Evolutionary conservation across 2,888 invertebrate species (phyloP).

Genomic region (Eustalomyia histrio): DNA sequence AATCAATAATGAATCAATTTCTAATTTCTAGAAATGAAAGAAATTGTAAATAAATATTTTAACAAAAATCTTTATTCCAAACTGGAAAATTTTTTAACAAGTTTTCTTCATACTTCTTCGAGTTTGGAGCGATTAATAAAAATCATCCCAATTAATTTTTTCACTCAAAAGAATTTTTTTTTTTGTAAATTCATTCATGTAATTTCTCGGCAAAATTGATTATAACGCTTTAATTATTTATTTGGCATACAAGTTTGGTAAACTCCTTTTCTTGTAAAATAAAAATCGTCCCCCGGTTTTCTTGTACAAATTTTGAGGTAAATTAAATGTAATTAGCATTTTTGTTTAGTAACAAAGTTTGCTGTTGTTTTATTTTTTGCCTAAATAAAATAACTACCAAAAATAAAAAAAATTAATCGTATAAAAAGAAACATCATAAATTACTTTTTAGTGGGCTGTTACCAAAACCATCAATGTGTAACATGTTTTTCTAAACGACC

Average conservation of each 20-base stretch:
- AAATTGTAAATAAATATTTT: too few species aligned
- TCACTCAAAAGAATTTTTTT: too few species aligned
- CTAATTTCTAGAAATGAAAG: too few species aligned
- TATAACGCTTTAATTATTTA: too few species aligned
- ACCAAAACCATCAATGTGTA: slow-evolving; percentile 61
- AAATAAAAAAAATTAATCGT: background rate
- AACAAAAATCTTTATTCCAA: too few species aligned
- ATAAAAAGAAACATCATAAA: background rate
- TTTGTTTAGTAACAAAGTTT: background rate
- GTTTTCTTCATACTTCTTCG: too few species aligned
- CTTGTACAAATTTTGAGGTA: background rate
- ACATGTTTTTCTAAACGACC: slow-evolving; percentile 56
- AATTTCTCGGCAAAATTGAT: too few species aligned
- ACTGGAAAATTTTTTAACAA: too few species aligned
- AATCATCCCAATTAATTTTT: too few species aligned
- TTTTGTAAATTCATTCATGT: too few species aligned
- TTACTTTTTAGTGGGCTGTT: slow-evolving; percentile 56
- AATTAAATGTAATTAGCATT: background rate
- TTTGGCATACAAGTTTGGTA: background rate
- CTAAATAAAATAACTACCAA: background rate
- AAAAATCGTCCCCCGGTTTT: background rate
- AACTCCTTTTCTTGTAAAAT: background rate
- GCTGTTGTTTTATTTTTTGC: background rate
- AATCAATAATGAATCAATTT: too few species aligned
- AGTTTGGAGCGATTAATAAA: too few species aligned